A percentile compares a stretch with the other conserved stretches of the same genome.
phyloP scores from a whole-genome alignment of 2,113 vertebrate genomes.

The Chaenogobius annularis region DNA sequence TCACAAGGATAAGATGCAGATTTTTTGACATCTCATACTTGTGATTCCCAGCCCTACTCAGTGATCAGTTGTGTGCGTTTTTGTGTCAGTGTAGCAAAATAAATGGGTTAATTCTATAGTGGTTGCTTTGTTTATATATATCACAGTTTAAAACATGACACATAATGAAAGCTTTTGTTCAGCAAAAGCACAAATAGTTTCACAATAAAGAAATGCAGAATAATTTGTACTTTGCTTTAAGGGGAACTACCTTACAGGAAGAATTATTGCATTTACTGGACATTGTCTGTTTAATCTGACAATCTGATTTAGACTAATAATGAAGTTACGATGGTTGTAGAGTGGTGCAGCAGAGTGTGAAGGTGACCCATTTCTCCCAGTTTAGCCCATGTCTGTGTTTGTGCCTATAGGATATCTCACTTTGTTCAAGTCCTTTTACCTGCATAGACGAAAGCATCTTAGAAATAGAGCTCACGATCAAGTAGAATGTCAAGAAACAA shows the following conservation, averaged over 20 bases:
- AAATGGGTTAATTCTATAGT: too few species aligned
- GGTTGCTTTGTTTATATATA: too few species aligned
- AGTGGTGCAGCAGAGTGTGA: slow-evolving; percentile 51
- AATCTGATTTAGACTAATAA: slow-evolving; percentile 46
- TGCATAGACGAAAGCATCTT: slow-evolving; percentile 40
- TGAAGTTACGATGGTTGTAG: slow-evolving; percentile 46
- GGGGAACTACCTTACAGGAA: neutral
- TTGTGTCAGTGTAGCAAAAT: too few species aligned
- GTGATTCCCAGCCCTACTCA: too few species aligned
- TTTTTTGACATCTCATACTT: too few species aligned
- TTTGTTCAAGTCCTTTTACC: slow-evolving; percentile 65
- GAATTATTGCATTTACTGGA: slow-evolving; percentile 9
- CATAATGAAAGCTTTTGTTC: neutral
- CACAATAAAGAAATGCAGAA: neutral
- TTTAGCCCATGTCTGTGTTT: slow-evolving; percentile 66
- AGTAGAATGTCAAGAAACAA: too few species aligned
- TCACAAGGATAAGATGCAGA: too few species aligned
- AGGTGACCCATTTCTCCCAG: slow-evolving; percentile 77
- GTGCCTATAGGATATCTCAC: slow-evolving; percentile 55
- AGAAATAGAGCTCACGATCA: neutral
- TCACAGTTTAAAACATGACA: too few species aligned
- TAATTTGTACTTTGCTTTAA: neutral
- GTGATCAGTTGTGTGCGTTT: too few species aligned
- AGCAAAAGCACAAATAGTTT: neutral
- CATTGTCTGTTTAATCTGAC: slow-evolving; percentile 21